phyloP scores from a whole-genome alignment of 2,113 vertebrate species.

The Leiothrix lutea region DNA sequence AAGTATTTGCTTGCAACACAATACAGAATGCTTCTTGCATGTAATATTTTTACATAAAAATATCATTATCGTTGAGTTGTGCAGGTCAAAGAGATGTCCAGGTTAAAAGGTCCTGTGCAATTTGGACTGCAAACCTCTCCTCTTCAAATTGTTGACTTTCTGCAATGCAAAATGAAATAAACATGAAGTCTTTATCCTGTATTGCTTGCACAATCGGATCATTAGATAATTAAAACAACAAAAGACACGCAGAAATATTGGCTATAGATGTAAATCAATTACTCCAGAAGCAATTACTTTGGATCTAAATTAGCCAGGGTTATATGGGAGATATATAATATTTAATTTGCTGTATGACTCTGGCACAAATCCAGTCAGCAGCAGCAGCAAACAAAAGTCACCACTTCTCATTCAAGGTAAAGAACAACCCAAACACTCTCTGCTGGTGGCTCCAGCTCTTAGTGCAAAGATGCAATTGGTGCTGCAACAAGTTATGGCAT shows the following conservation, averaged over 20 bases:
- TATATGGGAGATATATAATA: conserved; percentile 24
- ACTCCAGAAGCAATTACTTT: conserved; percentile 51
- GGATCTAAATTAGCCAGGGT: neutral
- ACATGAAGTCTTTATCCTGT: neutral
- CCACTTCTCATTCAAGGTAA: neutral
- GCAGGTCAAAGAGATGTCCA: neutral
- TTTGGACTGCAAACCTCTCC: neutral
- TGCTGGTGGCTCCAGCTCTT: neutral
- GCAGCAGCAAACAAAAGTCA: conserved; percentile 22
- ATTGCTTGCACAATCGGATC: conserved; percentile 22
- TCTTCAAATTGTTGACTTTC: conserved; percentile 8
- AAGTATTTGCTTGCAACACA: neutral
- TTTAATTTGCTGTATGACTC: conserved; percentile 34
- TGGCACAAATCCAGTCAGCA: conserved; percentile 32
- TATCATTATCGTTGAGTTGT: fast-evolving
- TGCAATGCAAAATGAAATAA: neutral
- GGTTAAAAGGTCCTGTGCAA: neutral
- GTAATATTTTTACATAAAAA: neutral
- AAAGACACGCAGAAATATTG: conserved; percentile 32
- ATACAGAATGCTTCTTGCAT: neutral
- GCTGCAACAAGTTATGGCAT: neutral
- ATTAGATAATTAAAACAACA: conserved; percentile 62
- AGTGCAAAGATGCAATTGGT: neutral
- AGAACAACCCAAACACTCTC: neutral
- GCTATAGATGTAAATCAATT: conserved; percentile 44